Evolutionary conservation across 37 sponge, comb jelly and placozoan species (phyloP).

Genomic region (Ephydatia muelleri): DNA sequence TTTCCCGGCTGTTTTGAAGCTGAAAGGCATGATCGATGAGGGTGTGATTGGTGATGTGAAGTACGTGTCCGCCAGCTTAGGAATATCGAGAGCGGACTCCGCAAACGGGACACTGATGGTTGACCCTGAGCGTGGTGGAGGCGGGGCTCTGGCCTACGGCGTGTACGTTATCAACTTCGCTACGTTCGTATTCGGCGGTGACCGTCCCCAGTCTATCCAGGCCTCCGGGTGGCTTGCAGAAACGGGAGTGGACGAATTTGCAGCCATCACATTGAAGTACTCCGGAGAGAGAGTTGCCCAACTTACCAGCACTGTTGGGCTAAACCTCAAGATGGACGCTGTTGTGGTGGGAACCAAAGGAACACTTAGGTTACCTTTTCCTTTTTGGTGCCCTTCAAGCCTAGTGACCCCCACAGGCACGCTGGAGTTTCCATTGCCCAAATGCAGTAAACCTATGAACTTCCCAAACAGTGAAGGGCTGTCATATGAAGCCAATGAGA

Average conservation of each 20-base stretch:
- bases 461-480: slow-evolving; percentile 47
- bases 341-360: slow-evolving; percentile 68
- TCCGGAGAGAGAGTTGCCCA: slow-evolving; percentile 33
- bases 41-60: slow-evolving; percentile 59
- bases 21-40: slow-evolving; percentile 13
- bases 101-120: no score
- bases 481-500: slow-evolving; percentile 58
- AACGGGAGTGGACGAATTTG: no score
- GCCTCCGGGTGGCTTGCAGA: slow-evolving; percentile 21
- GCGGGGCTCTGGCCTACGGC: slow-evolving; percentile 40
- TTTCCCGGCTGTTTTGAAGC: slow-evolving; percentile 35
- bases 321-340: slow-evolving; percentile 63
- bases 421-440: slow-evolving; percentile 32
- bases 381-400: slow-evolving; percentile 72
- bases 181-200: slow-evolving; percentile 31
- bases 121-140: slow-evolving; percentile 46
- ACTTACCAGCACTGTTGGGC: not conserved
- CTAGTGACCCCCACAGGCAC: slow-evolving; percentile 44
- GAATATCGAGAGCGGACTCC: no score
- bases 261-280: no score
- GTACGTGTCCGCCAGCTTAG: slow-evolving; percentile 29
- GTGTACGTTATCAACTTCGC: slow-evolving; percentile 38
- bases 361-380: slow-evolving; percentile 48
- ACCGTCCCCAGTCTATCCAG: slow-evolving; percentile 11
- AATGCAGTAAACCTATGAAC: not conserved